Conservation (phyloP, 2,113 vertebrate species). For the Ceyx cyanopectus region DNA sequence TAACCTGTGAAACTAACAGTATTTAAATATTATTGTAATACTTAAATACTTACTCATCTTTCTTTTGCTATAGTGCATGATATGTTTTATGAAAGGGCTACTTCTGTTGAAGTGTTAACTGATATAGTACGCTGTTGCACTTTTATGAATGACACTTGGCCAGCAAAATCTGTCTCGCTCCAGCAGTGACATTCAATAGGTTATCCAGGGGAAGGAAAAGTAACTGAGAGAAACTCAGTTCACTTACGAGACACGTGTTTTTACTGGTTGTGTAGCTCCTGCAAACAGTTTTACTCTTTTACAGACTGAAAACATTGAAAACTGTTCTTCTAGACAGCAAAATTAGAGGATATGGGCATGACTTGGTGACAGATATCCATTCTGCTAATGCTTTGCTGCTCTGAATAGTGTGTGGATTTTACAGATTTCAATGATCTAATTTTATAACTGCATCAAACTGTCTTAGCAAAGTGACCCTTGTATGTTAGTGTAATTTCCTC, state of each 20-base stretch:
- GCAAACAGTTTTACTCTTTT: background rate
- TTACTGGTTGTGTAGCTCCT: background rate
- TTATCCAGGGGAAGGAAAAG: background rate
- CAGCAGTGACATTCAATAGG: background rate
- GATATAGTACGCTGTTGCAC: accelerated
- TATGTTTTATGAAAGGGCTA: background rate
- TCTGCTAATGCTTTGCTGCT: background rate
- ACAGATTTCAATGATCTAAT: background rate
- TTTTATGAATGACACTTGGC: background rate
- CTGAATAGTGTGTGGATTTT: background rate
- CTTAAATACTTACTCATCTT: background rate
- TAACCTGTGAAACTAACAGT: background rate
- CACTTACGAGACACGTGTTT: background rate
- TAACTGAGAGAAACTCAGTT: background rate
- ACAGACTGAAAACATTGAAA: background rate
- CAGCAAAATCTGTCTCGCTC: background rate
- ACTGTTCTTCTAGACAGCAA: background rate
- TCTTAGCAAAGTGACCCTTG: background rate
- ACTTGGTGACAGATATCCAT: background rate
- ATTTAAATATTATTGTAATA: background rate
- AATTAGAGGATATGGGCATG: background rate
- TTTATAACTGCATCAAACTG: background rate
- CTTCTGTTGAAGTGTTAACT: background rate
- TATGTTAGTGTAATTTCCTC: background rate
- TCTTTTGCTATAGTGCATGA: background rate